Evolutionary conservation across 92 coral and sea anemone genomes (phyloP), one percentile per base, ranked within the genome.

Genomic region (Palythoa grandiflora): DNA sequence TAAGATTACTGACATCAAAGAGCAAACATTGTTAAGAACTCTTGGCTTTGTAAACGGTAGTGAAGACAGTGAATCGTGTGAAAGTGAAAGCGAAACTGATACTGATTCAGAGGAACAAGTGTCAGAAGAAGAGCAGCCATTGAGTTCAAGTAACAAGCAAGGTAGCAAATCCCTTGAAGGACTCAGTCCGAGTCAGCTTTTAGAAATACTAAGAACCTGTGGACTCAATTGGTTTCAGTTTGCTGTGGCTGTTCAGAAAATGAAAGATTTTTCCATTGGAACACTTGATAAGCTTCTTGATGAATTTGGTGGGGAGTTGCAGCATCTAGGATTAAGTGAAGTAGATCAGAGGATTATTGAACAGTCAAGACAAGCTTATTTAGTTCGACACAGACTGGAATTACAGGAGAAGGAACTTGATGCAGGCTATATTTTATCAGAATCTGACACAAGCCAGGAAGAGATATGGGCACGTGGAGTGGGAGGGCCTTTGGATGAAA

Each of bases 21-120:
- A 92, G 65, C 63, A 92, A 54, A 84, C 89, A 60, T 59, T 89
- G 73, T 85, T 92, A 66, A 92, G 71, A 52, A 71, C 86, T 13
- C 73, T 86, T 37, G 88, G 86, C 75, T 19, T 87, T 79, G 50
- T 85, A 76, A 50, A 87, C 52, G 80, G 73, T 28, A 74, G 87
- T 87, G 80, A 66, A 74, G 80, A 71, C 44, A 66, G 90, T 74
- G 90, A 90, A 51, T 75, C 83, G 75, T 40, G 55, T 73, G 83
- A 86, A 79, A 86, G 81, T 28, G 92, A 78, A 85, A 90, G 89
- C 39, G 92, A 90, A 61, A 75, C 89, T 89, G 92, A 89, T 60
- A 52, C 78, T 81, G 83, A 80, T 70, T 80, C 40, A 59, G 68
- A 61, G 28, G 88, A 87, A 73, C 17, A 77, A 79, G 38, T n/a